Evolutionary conservation across 2,888 invertebrate genomes (phyloP), one percentile per base, ranked within the genome.

Genomic region (Trichopria drosophilae): DNA sequence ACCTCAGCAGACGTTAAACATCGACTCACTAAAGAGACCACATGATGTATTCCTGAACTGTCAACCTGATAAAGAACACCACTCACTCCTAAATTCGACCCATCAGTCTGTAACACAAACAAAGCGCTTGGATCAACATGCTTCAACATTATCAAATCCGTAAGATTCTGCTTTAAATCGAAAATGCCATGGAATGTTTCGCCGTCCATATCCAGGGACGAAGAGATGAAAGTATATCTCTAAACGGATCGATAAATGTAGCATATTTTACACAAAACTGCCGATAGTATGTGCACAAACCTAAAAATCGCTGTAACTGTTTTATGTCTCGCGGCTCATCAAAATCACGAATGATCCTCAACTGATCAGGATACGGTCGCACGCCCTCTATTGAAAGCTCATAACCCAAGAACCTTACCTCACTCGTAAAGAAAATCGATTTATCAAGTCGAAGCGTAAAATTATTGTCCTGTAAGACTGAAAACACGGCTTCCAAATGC

Each of bases 21-120:
- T 28, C 61, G 55, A 48, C 65, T 65, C 10, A 51, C 58, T 24
- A 64, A 54, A 1, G 62, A 55, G 9, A 64, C 43, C 1, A 64
- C 47, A 9, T 36, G 19, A 13, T 24, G 48, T 6, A 57, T 31
- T 9, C 31, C 36, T 1, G 40, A 7, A 1, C 40, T 12, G 24
- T 58, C 52, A 0, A 12, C 12, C 28, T 61, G 59, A 23, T 53
- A 65, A 6, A 66, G 19, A 5, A 53, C 39, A 0, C 58, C 64
- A 46, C 42, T 40, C 22, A 66, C 61, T 1, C 57, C 57, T 4
- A 13, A 7, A 41, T 50, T 26, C 15, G 39, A 47, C 1, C 42
- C 51, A 31, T 51, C 58, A 6, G 56, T 47, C 13, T 58, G 57
- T n/a, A n/a, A n/a, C n/a, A n/a, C n/a, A n/a, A n/a, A n/a, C n/a